Conservation (phyloP, 2,797 vertebrate species). For the Coluber constrictor region DNA sequence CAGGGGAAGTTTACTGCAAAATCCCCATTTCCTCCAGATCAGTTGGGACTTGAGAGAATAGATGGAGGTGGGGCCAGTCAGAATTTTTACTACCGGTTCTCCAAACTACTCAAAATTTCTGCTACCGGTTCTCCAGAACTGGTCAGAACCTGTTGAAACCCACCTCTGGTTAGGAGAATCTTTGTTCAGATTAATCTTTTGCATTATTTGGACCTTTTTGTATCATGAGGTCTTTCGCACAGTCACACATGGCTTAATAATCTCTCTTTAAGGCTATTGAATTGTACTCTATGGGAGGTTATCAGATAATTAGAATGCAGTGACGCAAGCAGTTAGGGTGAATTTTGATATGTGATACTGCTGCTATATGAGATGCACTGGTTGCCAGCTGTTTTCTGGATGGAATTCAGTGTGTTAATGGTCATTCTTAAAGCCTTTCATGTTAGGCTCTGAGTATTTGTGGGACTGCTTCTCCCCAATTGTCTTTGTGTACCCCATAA, state of each 20-base stretch:
- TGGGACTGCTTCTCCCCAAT: not conserved
- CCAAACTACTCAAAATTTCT: no score
- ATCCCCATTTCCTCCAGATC: no score
- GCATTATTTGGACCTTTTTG: not conserved
- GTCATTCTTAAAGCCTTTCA: not conserved
- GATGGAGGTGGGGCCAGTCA: no score
- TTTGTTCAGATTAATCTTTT: not conserved
- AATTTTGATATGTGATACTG: not conserved
- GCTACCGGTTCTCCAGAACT: no score
- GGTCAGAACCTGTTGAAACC: no score
- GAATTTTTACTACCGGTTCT: no score
- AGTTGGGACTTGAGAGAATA: no score
- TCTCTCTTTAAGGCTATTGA: not conserved
- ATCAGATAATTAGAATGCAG: not conserved
- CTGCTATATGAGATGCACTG: not conserved
- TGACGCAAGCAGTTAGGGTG: not conserved
- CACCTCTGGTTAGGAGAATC: not conserved
- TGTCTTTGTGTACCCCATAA: not conserved
- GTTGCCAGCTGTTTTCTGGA: not conserved
- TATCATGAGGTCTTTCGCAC: not conserved
- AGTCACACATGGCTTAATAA: not conserved
- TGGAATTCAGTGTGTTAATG: not conserved
- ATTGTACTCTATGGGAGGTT: not conserved
- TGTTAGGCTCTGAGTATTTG: not conserved
- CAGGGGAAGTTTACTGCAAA: no score